Evolutionary conservation across 2,113 vertebrate genomes (phyloP).

Genomic region (Acanthisitta chloris): DNA sequence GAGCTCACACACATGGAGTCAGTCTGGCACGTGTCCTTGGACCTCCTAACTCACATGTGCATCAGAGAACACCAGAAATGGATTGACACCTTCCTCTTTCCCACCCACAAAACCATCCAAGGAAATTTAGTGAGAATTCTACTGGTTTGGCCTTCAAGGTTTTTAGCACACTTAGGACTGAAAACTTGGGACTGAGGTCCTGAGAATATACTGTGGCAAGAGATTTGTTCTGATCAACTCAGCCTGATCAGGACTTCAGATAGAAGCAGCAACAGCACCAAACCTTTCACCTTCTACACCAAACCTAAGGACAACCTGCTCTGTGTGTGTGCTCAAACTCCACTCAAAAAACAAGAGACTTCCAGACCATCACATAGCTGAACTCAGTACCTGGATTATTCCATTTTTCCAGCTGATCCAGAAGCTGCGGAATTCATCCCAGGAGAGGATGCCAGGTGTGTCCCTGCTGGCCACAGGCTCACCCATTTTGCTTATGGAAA

Average conservation of each 20-base stretch:
- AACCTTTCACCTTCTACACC: neutral
- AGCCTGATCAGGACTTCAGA: neutral
- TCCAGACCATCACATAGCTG: neutral
- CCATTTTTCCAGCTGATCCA: conserved; percentile 90
- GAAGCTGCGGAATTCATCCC: conserved; percentile 93
- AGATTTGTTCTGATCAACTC: neutral
- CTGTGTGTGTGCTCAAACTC: rapidly evolving
- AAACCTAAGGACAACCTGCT: neutral
- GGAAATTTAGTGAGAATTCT: neutral
- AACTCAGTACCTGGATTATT: conserved; percentile 76
- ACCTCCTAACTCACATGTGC: neutral
- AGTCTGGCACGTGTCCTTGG: neutral
- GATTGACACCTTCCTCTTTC: neutral
- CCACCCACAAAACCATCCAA: neutral
- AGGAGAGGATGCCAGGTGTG: conserved; percentile 85
- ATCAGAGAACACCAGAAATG: neutral
- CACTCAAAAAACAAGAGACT: neutral
- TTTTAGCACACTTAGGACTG: neutral
- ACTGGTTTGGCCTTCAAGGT: neutral
- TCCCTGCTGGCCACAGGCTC: conserved; percentile 78
- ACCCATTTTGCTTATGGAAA: conserved; percentile 88
- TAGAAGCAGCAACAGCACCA: neutral
- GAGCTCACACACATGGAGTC: neutral
- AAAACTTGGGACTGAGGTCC: neutral
- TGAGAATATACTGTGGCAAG: neutral